Evolutionary conservation across 2,797 vertebrate genomes (phyloP), one percentile per base, ranked within the genome.

Genomic region (Petrocephalus sullivani): DNA sequence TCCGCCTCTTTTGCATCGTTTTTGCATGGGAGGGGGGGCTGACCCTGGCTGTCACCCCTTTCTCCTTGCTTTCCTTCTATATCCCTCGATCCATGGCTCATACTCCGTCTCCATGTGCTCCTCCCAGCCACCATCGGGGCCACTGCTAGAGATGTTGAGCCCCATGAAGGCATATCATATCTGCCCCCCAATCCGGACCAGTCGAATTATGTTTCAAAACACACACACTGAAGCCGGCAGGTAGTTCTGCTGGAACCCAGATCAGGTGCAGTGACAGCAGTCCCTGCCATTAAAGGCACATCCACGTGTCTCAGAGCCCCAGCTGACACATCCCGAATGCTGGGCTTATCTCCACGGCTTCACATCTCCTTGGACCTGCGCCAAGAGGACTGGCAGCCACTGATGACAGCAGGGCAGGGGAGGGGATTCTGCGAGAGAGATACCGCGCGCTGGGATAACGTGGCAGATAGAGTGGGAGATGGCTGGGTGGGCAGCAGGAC

Each of bases 1-100:
- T 91, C 57, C 89, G 88, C 89, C 90, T 87, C 87, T 88, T 78
- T 87, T 81, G 88, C 60, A 21, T 90, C 86, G 41, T 46, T 46
- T 46, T 46, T 46, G 41, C 41, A 46, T 46, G 28, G 28, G 28
- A 1, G 28, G 51, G 54, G 57, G 54, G 12, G 1, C 54, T 57
- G 23, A 60, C 54, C 56, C 75, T 46, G n/a, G 56, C 71, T 60
- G 12, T 7, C 28, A 5, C 71, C 54, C 46, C 9, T 6, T 14
- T 28, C 28, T 61, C 46, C 53, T 41, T 81, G 16, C 12, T 28
- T 56, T n/a, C 28, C 16, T 16, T 58, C 54, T 16, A 1, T 28
- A 41, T 64, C 90, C 1, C 12, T 88, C n/a, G 57, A 81, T 60
- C 28, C 10, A 46, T 1, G 61, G 19, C 19, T 64, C 78, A 16